Base-by-base conservation (phyloP, 1,140 invertebrate genomes). In the Drosophila kohkoa region DNA sequence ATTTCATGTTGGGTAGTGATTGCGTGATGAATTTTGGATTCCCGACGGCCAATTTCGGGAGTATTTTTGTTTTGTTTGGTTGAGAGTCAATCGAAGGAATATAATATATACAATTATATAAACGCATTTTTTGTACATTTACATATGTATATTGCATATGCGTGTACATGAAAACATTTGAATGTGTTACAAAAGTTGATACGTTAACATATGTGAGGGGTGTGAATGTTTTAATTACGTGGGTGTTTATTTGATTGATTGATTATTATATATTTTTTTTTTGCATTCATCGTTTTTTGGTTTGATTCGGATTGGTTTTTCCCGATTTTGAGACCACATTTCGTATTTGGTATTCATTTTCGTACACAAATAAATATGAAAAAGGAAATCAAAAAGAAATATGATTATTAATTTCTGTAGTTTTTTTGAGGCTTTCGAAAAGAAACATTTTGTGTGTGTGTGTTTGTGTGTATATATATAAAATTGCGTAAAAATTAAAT, bases 321-420 rank as follows among this genome's bases (percentile, higher is more conserved):
- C 73, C 86, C 82, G 80, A 78, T 86, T 91, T 90, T 89, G 71
- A 81, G 81, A 92, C 91, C 91, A 91, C 90, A 91, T 92, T 85
- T 89, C 83, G 83, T 88, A 86, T 88, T 91, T 88, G 86, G 82
- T 83, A 79, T 67, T 72, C 63, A 70, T 92, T 86, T 92, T 90
- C 88, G 86, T 92, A 90, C 78, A 89, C 77, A 90, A 92, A 92
- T 91, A 92, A 92, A 82, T 92, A 91, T 92, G 91, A 90, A 92
- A 92, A 92, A 92, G 85, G 90, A 90, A 92, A 92, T 91, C 75
- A 91, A 92, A 91, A 91, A 92, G 77, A 92, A 77, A 91, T 91
- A 92, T 91, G 86, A 91, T 92, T 92, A 92, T 91, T 92, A 90
- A 89, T 86, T 88, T 91, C 71, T 90, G 78, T 77, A 89, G 20